Base-by-base conservation (phyloP, 2,797 vertebrate species). In the Trachurus trachurus region DNA sequence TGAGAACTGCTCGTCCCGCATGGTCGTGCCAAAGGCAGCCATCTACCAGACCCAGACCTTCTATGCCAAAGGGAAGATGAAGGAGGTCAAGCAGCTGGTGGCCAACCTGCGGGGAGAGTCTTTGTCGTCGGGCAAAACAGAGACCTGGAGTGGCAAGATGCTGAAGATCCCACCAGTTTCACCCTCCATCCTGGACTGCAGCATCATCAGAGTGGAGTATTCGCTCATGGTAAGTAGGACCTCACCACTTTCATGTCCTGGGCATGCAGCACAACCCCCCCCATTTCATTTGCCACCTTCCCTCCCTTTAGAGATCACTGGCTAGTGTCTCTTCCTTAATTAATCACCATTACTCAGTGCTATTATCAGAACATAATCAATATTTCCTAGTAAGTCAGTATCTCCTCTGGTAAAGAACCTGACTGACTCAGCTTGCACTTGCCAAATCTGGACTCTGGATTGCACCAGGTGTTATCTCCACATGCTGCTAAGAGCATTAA, bases 1-100 rank as follows among this genome's bases (percentile, higher is more conserved):
- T 79, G 98, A 99, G 92, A 99, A 99, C 80, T 99, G 98, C 93
- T 99, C 98, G 40, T 99, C 98, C 74, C 96, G 98, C 81, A 93
- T 99, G 96, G 98, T 99, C 75, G 98, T 99, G 95, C 98, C 98
- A 93, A 99, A 99, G 94, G 98, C 98, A 66, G 97, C 98, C 95
- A 96, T 99, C 94, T 98, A 99, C 95, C 98, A 99, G 95, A 98
- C 97, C 10, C 98, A 99, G 94, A 97, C 97, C 90, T 98, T 97
- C 90, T 99, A 97, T 92, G 98, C 98, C 95, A 99, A 99, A 97
- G 98, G 98, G 93, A 99, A 99, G 95, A 97, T 98, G 96, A 99
- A 99, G 96, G 98, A 99, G 95, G 97, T 99, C 53, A 99, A 96
- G 83, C 98, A 99, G 87, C 95, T 99, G 72, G 96, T 99, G 89